phyloP scores from a whole-genome alignment of 2,888 invertebrate genomes.

The Lysandra bellargus region DNA sequence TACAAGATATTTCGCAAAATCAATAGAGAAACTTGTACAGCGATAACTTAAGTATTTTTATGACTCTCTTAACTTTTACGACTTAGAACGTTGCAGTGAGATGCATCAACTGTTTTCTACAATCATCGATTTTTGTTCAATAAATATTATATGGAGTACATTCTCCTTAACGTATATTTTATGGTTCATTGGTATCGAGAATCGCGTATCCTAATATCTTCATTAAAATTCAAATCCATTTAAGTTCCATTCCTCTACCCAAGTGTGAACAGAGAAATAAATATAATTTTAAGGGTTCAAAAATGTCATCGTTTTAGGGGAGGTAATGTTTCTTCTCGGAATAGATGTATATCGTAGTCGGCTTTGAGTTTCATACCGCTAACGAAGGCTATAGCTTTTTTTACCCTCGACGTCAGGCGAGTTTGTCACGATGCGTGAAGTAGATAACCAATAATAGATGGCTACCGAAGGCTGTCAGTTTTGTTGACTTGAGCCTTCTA shows the following conservation, averaged over 20 bases:
- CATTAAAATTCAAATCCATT: conserved; percentile 19
- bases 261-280: conserved; percentile 72
- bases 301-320: conserved; percentile 59
- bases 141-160: not conserved
- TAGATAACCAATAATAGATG: conserved; percentile 70
- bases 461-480: conserved; percentile 68
- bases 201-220: conserved; percentile 44
- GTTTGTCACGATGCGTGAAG: conserved; percentile 59
- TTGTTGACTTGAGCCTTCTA: conserved; percentile 44
- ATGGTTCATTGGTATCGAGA: conserved; percentile 66
- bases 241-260: conserved; percentile 35
- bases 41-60: conserved; percentile 57
- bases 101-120: conserved; percentile 21
- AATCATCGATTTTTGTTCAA: not conserved
- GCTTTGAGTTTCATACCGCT: conserved; percentile 71
- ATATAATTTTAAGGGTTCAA: conserved; percentile 59
- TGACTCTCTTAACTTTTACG: conserved; percentile 56
- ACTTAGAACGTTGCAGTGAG: conserved; percentile 39
- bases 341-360: conserved; percentile 71
- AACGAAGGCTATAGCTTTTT: conserved; percentile 74
- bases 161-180: not conserved
- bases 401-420: conserved; percentile 51
- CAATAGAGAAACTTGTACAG: conserved; percentile 14
- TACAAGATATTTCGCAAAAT: conserved; percentile 16
- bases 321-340: conserved; percentile 65